A percentile compares a stretch with the other conserved stretches of the same genome.
These are phyloP conservation scores for Echeneis naucrates DNA, from an alignment of 2,797 vertebrate genomes.

Conservation along the genomic window DNA sequence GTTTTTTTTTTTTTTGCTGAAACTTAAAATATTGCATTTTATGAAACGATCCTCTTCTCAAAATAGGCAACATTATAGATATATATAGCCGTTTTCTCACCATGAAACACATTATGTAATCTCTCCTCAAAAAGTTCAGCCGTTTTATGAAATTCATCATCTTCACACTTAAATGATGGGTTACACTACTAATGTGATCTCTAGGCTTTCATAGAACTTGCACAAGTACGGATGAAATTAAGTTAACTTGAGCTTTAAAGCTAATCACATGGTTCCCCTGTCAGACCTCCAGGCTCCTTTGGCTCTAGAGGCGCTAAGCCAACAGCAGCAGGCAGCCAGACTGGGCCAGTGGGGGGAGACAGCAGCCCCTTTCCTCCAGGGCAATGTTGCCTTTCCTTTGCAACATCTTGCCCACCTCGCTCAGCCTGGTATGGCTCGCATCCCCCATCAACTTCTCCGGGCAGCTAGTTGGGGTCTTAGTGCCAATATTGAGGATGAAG, in stretches of 20 bases:
- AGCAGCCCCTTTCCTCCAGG: slow-evolving; percentile 90
- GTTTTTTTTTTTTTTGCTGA: too few relatives aligned
- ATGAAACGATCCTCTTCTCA: too few relatives aligned
- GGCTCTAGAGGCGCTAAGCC: slow-evolving; percentile 92
- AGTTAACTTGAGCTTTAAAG: neutral
- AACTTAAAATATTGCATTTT: too few relatives aligned
- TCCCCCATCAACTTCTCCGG: slow-evolving; percentile 91
- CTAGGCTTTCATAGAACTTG: too few relatives aligned
- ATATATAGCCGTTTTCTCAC: too few relatives aligned
- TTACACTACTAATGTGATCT: too few relatives aligned
- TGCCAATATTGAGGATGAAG: slow-evolving; percentile 90
- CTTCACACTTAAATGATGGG: too few relatives aligned
- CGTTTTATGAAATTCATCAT: too few relatives aligned
- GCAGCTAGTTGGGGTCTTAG: slow-evolving; percentile 91
- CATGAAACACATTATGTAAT: too few relatives aligned
- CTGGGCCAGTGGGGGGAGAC: slow-evolving; percentile 96
- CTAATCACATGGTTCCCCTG: slow-evolving; percentile 45
- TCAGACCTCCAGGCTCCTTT: slow-evolving; percentile 91
- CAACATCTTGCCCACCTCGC: slow-evolving; percentile 92
- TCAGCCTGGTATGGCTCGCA: slow-evolving; percentile 90
- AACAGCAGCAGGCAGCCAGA: slow-evolving; percentile 88
- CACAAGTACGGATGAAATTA: neutral
- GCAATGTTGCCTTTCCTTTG: slow-evolving; percentile 89
- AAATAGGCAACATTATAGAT: too few relatives aligned
- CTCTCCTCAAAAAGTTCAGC: too few relatives aligned